Base-by-base conservation (phyloP, 1,140 invertebrate species). In the Geopemphigus sp. region DNA sequence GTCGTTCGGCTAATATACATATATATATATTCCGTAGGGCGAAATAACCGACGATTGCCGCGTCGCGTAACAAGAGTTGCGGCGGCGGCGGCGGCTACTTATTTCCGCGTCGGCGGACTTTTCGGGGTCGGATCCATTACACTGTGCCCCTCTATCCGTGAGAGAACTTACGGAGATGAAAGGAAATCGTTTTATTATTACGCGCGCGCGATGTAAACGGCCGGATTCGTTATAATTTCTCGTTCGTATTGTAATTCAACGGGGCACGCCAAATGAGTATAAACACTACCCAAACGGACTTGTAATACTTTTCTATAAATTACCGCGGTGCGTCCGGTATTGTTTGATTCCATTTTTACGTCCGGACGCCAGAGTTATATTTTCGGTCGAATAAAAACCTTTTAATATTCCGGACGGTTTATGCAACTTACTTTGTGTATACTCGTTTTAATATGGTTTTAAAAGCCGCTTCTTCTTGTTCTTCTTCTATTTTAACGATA, bases 231-330 rank as follows among this genome's bases (percentile, higher is more conserved):
- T 72, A 29, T 53, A 53, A 5, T 70, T 26, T 64, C 26, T 66
- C 14, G 45, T 29, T 53, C 26, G 22, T 1, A 50, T 70, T 53
- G 26, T 26, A n/a, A 72, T 72, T 72, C 68, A 72, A 29, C 54
- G 29, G 47, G 10, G 29, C n/a, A n/a, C 19, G 17, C 24, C 47
- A 53, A 72, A 72, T 5, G 26, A 54, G 54, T n/a, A 72, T 72
- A 54, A 72, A 72, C 26, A 54, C 68, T 39, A 1, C 66, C 47
- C 26, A 54, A 54, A 54, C 68, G 54, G 53, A 72, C 68, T 54
- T 54, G 53, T 72, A 72, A 72, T 72, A 54, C 68, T 72, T 53
- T 54, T 29, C 50, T 72, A 54, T 72, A 72, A 72, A 72, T 72
- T 72, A 54, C 68, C n/a, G 14, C 24, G 17, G 29, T 47, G 47